Conservation (phyloP, 2,113 vertebrate genomes). For the Stegastes partitus region DNA sequence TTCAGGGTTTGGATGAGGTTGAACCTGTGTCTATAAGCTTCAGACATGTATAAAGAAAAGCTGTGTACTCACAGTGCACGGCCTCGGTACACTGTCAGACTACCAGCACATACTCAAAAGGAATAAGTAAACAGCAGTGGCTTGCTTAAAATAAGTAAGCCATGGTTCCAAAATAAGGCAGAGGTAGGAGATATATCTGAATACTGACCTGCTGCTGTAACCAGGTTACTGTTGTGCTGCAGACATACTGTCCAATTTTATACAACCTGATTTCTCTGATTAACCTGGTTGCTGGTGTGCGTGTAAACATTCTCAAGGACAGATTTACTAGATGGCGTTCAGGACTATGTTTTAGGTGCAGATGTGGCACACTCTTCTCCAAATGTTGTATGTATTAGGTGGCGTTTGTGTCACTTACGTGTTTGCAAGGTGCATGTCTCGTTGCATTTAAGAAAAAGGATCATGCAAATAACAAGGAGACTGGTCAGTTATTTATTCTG, state of each 20-base stretch:
- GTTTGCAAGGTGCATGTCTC: neutral
- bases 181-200: neutral
- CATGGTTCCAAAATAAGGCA: neutral
- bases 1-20: too few species aligned
- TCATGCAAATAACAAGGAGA: neutral
- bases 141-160: neutral
- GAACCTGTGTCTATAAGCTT: too few species aligned
- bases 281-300: neutral
- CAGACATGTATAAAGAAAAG: too few species aligned
- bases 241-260: neutral
- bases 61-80: too few species aligned
- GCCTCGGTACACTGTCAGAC: too few species aligned
- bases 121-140: neutral
- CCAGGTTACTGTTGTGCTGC: neutral
- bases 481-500: slow-evolving; percentile 1
- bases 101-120: too few species aligned
- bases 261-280: neutral
- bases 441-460: neutral
- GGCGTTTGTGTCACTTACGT: neutral
- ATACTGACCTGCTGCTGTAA: neutral
- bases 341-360: neutral
- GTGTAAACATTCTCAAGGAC: neutral
- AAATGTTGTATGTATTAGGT: too few species aligned
- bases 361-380: neutral
- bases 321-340: neutral